A percentile compares a stretch with the other conserved stretches of the same genome.
These are phyloP conservation scores for Orchestia grillus DNA, from an alignment of 1,140 invertebrate genomes.

Conservation along the genomic window DNA sequence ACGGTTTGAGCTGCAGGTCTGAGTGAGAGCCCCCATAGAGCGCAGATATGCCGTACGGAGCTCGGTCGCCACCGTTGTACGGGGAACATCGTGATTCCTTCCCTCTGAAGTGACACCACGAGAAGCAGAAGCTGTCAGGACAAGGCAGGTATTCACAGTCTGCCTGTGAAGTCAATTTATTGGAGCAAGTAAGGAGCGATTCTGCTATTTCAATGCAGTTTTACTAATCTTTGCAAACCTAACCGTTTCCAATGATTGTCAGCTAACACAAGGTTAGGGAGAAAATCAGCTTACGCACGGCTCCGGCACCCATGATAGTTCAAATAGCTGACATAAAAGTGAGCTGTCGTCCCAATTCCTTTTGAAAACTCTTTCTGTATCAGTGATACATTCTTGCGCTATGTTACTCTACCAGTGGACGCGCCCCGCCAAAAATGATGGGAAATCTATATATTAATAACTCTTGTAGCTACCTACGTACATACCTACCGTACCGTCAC, in stretches of 20 bases:
- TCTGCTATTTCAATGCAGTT: slow-evolving; percentile 1
- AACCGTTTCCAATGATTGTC: background rate
- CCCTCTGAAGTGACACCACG: slow-evolving; percentile 18
- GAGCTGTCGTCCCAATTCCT: background rate
- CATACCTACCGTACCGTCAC: too few species aligned
- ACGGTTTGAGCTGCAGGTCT: background rate
- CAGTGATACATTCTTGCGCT: background rate
- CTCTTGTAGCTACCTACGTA: too few species aligned
- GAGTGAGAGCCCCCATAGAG: background rate
- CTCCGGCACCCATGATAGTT: background rate
- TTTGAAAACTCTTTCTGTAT: background rate
- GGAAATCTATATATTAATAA: too few species aligned
- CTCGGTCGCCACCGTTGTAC: background rate
- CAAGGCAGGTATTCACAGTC: background rate
- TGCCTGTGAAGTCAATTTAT: background rate
- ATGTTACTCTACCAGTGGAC: too few species aligned
- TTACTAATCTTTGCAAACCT: background rate
- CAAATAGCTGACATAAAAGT: background rate
- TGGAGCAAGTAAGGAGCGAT: background rate
- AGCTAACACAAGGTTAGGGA: background rate
- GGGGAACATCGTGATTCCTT: background rate
- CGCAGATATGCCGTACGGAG: background rate
- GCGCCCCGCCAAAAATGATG: too few species aligned
- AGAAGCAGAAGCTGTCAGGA: background rate
- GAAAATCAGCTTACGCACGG: background rate